Conservation (phyloP, 2,113 vertebrate species). For the Microcebus ravelobensis region DNA sequence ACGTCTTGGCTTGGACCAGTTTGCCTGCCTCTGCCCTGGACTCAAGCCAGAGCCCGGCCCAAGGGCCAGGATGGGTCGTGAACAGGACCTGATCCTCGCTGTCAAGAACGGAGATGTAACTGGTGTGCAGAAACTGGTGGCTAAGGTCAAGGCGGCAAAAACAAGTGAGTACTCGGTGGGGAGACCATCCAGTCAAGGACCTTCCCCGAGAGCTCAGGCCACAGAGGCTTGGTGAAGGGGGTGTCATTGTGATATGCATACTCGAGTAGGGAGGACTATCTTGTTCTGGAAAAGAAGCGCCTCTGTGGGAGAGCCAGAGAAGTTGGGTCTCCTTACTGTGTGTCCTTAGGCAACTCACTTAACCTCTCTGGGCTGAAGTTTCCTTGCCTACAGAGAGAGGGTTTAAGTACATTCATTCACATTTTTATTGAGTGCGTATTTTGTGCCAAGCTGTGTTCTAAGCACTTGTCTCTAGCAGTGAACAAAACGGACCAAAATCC, state of each 20-base stretch:
- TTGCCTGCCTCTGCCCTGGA: neutral
- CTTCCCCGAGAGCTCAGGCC: neutral
- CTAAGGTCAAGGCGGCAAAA: slow-evolving; percentile 88
- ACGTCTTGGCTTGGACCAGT: neutral
- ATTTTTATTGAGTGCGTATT: neutral
- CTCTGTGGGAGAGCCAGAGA: neutral
- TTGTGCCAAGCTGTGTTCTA: neutral
- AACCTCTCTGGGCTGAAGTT: neutral
- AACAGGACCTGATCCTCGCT: slow-evolving; percentile 88
- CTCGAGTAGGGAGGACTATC: neutral
- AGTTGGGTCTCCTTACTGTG: neutral
- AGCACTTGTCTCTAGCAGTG: neutral
- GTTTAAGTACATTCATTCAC: neutral
- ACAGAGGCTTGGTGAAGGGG: neutral
- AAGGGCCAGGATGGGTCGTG: slow-evolving; percentile 84
- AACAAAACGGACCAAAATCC: neutral
- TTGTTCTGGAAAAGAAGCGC: neutral
- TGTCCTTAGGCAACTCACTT: neutral
- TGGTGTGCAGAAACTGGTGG: slow-evolving; percentile 87
- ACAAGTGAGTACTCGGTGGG: slow-evolving; percentile 84
- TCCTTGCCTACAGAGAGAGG: neutral
- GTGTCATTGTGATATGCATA: neutral
- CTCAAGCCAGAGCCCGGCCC: slow-evolving; percentile 49
- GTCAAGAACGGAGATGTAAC: slow-evolving; percentile 88
- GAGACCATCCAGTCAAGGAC: neutral